These are phyloP conservation scores for Ctenochaetus hawaiiensis DNA, from an alignment of 2,797 vertebrate species.

Conservation along the genomic window DNA sequence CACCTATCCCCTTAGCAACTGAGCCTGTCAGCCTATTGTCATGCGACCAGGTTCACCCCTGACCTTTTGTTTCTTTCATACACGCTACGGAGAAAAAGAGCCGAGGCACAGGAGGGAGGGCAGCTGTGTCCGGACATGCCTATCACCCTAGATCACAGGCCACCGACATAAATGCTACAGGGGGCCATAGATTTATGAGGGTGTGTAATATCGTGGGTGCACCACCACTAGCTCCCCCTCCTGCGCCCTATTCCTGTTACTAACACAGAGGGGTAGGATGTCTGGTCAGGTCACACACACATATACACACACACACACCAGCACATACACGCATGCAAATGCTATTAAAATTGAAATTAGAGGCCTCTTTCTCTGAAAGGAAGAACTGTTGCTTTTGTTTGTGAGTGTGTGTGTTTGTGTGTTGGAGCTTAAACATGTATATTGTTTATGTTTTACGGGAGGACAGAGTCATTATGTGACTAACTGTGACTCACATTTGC, in stretches of 20 bases:
- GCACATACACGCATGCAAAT: conserved; percentile 59
- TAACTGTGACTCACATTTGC: conserved; percentile 59
- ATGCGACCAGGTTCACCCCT: conserved; percentile 74
- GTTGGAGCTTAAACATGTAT: conserved; percentile 36
- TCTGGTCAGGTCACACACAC: conserved; percentile 52
- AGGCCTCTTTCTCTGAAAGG: conserved; percentile 49
- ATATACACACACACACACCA: conserved; percentile 15
- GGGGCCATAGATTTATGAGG: conserved; percentile 79
- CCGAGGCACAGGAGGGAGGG: conserved; percentile 61
- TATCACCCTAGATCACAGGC: conserved; percentile 82
- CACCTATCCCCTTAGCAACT: conserved; percentile 80
- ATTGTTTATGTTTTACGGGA: conserved; percentile 50
- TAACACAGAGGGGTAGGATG: conserved; percentile 52
- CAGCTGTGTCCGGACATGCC: conserved; percentile 81
- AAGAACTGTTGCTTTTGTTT: conserved; percentile 33
- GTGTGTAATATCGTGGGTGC: conserved; percentile 70
- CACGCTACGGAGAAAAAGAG: conserved; percentile 71
- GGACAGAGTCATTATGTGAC: conserved; percentile 44
- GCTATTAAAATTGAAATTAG: conserved; percentile 60
- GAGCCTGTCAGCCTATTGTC: conserved; percentile 77
- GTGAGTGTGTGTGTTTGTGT: conserved; percentile 4
- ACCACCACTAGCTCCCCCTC: conserved; percentile 4
- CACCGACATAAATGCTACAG: conserved; percentile 73
- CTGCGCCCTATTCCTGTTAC: conserved; percentile 35
- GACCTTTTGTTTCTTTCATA: conserved; percentile 78